phyloP scores from a whole-genome alignment of 2,888 invertebrate genomes.

The Lagria hirta region DNA sequence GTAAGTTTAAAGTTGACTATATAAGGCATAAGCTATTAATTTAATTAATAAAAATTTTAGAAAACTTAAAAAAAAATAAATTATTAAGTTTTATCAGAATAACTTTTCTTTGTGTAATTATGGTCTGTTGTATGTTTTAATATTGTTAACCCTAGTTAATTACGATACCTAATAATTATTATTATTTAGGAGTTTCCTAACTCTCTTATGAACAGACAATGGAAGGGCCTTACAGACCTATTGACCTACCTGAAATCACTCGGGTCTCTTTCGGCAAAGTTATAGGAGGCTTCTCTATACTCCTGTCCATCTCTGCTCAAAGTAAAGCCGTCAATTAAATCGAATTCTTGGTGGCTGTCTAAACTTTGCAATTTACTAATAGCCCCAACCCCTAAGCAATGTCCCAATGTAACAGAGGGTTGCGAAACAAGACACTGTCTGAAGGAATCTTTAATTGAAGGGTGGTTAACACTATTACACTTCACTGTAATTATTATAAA shows the following conservation, averaged over 20 bases:
- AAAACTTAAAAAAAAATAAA: too few relatives aligned
- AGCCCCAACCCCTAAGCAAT: conserved; percentile 71
- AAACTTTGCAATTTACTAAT: conserved; percentile 65
- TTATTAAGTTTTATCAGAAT: too few relatives aligned
- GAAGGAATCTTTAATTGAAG: conserved; percentile 40
- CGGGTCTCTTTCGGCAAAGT: conserved; percentile 72
- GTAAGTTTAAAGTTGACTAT: too few relatives aligned
- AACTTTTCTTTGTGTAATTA: too few relatives aligned
- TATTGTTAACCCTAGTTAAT: too few relatives aligned
- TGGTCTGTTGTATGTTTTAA: too few relatives aligned
- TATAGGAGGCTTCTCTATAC: conserved; percentile 66
- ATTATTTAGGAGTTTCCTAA: not conserved
- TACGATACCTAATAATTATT: too few relatives aligned
- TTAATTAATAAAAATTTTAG: too few relatives aligned
- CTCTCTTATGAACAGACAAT: conserved; percentile 26
- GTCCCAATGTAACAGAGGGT: conserved; percentile 56
- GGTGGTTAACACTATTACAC: conserved; percentile 22
- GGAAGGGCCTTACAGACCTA: too few relatives aligned
- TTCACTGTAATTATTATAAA: conserved; percentile 19
- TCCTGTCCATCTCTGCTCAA: conserved; percentile 65
- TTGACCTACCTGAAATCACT: conserved; percentile 68
- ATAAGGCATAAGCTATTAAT: too few relatives aligned
- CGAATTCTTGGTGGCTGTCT: conserved; percentile 67
- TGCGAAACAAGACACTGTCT: conserved; percentile 56
- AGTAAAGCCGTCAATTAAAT: conserved; percentile 65